Base-by-base conservation (phyloP, 1,140 invertebrate species). In the Caenorhabditis tropicalis region DNA sequence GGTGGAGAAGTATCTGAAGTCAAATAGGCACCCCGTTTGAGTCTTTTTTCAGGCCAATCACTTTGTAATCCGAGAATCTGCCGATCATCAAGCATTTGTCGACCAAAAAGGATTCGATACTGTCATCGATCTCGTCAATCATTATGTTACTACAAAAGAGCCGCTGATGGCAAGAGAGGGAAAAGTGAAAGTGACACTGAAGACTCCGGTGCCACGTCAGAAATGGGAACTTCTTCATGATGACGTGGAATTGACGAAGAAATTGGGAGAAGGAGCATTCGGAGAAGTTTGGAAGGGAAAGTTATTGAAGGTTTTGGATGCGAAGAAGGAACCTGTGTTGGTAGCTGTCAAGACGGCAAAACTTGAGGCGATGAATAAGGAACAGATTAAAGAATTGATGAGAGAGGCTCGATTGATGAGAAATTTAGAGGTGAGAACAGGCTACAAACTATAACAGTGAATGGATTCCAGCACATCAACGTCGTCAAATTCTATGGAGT, bases 401-500 rank as follows among this genome's bases (percentile, higher is more conserved):
- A 53, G 85, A n/a, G 85, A 83, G 89, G 96, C 96, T 48, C 95
- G 96, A 91, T 92, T 97, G 6, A 97, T 98, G 93, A 95, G 96
- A 0, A 96, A 97, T 91, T 92, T 99, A 49, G 94, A 95, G 82
- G 65, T 74, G 21, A 46, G 65, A 24, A 36, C 16, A 15, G 10
- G 16, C 1, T 3, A 36, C 33, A 3, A 65, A 15, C n/a, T 27
- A 36, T 6, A 9, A 16, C 2, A 33, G 15, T 36, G 29, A 15
- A 21, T 27, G 21, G 4, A 24, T 99, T 99, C 92, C 96, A 98
- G 92, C 96, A 99, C 92, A 96, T 96, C 0, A 99, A 99, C 93
- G 96, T 99, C 65, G 98, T 99, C 92, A 98, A 97, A 92, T 94
- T 99, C 15, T 96, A 98, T 93, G 97, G 97, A 36, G 97, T 99